phyloP scores from a whole-genome alignment of 2,888 invertebrate species.

The Bellardia bayeri region DNA sequence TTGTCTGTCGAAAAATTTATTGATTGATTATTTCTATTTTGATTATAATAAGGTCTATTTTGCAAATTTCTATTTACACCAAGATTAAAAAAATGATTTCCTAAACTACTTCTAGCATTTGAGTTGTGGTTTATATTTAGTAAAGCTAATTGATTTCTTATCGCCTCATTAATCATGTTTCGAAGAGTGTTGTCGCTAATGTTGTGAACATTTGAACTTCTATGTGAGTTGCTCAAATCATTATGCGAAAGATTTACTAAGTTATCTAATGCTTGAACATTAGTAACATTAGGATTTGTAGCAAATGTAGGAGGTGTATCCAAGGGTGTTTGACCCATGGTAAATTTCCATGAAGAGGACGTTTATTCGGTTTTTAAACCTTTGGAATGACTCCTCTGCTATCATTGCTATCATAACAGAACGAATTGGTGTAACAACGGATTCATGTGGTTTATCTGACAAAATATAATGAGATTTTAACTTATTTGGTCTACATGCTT shows the following conservation, averaged over 20 bases:
- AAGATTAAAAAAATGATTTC: not conserved
- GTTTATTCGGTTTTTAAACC: too few relatives aligned
- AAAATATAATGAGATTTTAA: conserved; percentile 26
- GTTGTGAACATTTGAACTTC: not conserved
- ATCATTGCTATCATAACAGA: too few relatives aligned
- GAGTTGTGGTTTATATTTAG: conserved; percentile 4
- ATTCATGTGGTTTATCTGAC: too few relatives aligned
- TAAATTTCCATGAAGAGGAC: not conserved
- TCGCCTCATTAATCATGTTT: not conserved
- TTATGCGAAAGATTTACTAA: not conserved
- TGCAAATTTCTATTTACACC: not conserved
- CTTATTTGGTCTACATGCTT: conserved; percentile 27
- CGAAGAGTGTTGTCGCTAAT: not conserved
- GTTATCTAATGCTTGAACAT: not conserved
- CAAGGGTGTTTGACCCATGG: not conserved
- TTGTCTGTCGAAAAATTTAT: conserved; percentile 15
- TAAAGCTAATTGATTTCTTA: not conserved
- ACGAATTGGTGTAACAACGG: not conserved
- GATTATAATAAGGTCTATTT: not conserved
- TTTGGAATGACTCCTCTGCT: conserved; percentile 10
- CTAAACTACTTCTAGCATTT: not conserved
- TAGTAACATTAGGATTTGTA: not conserved
- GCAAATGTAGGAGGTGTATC: not conserved
- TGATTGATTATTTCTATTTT: conserved; percentile 1
- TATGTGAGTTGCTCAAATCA: not conserved